phyloP scores from a whole-genome alignment of 2,797 vertebrate species.

The Coracias cyanogaster region DNA sequence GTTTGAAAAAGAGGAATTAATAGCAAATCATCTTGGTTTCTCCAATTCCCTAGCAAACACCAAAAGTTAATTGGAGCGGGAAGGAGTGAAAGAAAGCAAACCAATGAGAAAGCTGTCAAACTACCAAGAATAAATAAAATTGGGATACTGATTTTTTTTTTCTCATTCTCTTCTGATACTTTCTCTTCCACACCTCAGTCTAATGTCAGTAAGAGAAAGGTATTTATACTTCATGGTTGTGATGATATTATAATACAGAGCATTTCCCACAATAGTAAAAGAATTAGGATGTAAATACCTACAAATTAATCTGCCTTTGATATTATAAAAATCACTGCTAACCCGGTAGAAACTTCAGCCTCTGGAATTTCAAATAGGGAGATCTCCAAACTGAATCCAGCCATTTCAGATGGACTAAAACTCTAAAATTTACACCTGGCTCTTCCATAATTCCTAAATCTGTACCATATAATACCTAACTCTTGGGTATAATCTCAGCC shows the following conservation, averaged over 20 bases:
- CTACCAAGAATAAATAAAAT: not conserved
- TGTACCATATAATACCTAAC: not conserved
- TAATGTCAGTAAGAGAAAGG: not conserved
- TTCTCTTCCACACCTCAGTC: not conserved
- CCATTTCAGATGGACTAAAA: not conserved
- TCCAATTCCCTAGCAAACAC: not conserved
- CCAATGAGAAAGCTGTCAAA: not conserved
- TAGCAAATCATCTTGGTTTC: not conserved
- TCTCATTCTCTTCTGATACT: not conserved
- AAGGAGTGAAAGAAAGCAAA: not conserved
- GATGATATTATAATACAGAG: not conserved
- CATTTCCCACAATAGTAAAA: not conserved
- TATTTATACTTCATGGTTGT: not conserved
- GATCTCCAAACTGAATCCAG: not conserved
- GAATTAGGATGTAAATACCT: not conserved
- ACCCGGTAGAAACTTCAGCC: not conserved
- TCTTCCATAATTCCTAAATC: not conserved
- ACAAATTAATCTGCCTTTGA: not conserved
- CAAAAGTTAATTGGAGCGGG: not conserved
- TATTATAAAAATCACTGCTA: not conserved
- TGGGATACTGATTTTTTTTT: not conserved
- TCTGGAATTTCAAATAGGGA: not conserved
- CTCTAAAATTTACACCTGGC: not conserved
- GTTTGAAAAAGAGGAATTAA: not conserved
- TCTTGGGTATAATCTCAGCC: not conserved